Conservation (phyloP, 2,888 invertebrate species). For the Elmis aenea region DNA sequence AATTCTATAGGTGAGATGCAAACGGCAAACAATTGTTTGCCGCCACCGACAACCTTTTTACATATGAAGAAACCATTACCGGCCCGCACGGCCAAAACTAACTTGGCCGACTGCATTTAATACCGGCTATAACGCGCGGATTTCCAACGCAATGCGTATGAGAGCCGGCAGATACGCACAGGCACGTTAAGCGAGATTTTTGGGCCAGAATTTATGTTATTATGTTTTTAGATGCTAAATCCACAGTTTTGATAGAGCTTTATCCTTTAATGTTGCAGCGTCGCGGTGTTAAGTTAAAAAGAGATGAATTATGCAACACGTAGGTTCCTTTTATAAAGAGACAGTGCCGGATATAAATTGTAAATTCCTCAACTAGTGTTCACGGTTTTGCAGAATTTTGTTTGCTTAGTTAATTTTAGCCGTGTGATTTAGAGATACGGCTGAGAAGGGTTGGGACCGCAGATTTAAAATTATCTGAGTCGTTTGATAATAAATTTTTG, state of each 20-base stretch:
- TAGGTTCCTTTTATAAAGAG: conserved; percentile 12
- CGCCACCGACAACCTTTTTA: no score
- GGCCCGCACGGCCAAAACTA: neutral
- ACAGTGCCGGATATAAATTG: conserved; percentile 16
- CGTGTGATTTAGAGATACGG: conserved; percentile 20
- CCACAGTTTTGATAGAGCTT: no score
- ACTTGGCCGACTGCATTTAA: conserved; percentile 1
- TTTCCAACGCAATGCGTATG: conserved; percentile 7
- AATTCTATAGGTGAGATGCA: no score
- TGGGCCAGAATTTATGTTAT: conserved; percentile 18
- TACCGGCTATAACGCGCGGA: no score
- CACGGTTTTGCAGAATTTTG: conserved; percentile 18
- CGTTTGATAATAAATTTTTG: no score
- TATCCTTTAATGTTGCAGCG: no score
- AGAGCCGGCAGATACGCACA: conserved; percentile 12
- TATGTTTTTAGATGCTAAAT: conserved; percentile 17
- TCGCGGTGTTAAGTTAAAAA: no score
- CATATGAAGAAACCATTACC: conserved; percentile 3
- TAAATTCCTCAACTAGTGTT: conserved; percentile 18
- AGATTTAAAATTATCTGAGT: conserved; percentile 15
- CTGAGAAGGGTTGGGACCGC: conserved; percentile 11
- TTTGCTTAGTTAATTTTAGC: conserved; percentile 20
- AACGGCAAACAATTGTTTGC: no score
- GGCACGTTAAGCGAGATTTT: conserved; percentile 17
- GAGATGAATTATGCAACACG: conserved; percentile 13